A percentile compares a stretch with the other conserved stretches of the same genome.
Conservation (phyloP, 2,797 vertebrate genomes). For the Allobates femoralis region DNA sequence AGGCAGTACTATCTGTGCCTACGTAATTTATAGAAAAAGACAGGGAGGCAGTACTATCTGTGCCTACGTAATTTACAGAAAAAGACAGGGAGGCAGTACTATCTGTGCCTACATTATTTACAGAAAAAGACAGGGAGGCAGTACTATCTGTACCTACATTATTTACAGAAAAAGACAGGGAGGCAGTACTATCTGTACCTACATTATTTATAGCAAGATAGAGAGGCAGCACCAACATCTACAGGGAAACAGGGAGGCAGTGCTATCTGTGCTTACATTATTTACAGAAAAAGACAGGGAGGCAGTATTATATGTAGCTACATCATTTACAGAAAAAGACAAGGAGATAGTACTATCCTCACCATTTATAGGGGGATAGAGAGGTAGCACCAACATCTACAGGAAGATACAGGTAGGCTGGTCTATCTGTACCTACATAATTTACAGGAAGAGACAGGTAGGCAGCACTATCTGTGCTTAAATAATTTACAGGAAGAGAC, state of each 20-base stretch:
- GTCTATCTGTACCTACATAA: too few species aligned
- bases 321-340: background rate
- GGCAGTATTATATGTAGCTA: constrained; percentile 5
- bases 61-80: background rate
- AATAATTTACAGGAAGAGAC: too few species aligned
- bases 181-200: background rate
- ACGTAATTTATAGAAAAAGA: background rate
- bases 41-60: constrained; percentile 3
- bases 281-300: background rate
- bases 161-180: too few species aligned
- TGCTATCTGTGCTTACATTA: background rate
- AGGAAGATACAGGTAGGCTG: too few species aligned
- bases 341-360: background rate
- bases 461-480: too few species aligned
- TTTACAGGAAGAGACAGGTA: too few species aligned
- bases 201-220: background rate
- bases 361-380: background rate
- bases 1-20: background rate
- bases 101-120: background rate
- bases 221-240: too few species aligned
- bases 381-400: background rate
- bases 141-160: background rate
- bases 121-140: background rate
- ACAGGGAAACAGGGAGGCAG: too few species aligned
- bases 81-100: background rate